These are phyloP conservation scores for Philereme transversata DNA, from an alignment of 2,888 invertebrate species.

Conservation along the genomic window DNA sequence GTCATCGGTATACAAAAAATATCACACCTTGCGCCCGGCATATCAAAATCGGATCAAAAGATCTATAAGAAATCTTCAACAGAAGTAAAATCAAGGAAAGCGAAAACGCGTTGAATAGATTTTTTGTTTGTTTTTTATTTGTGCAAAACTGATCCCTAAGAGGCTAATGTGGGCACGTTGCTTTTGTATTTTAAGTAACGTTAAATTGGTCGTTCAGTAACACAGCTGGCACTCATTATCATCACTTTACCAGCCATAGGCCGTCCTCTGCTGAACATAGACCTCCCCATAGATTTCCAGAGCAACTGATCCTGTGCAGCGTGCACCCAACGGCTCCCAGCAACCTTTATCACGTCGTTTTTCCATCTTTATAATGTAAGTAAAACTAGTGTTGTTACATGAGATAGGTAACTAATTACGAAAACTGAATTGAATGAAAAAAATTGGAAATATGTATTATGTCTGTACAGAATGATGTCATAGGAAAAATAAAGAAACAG, in stretches of 20 bases:
- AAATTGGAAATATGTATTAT: no score
- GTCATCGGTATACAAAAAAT: neutral
- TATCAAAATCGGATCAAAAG: slow-evolving; percentile 30
- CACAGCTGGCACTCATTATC: slow-evolving; percentile 18
- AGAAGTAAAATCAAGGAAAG: slow-evolving; percentile 40
- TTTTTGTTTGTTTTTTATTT: slow-evolving; percentile 23
- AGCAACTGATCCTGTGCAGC: no score
- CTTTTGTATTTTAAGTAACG: slow-evolving; percentile 32
- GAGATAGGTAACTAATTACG: no score
- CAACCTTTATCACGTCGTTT: neutral
- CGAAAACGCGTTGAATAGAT: slow-evolving; percentile 36
- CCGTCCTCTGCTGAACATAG: no score
- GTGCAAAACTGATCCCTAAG: slow-evolving; percentile 34
- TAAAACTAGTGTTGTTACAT: no score
- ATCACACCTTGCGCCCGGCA: slow-evolving; percentile 29
- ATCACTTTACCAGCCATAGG: no score
- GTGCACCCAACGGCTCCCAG: no score
- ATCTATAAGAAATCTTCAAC: slow-evolving; percentile 21
- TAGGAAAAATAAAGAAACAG: no score
- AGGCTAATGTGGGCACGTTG: slow-evolving; percentile 34
- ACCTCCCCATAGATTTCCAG: no score
- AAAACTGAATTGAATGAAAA: no score
- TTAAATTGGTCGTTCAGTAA: slow-evolving; percentile 32
- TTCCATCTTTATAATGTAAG: no score
- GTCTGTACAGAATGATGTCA: no score